A percentile compares a stretch with the other conserved stretches of the same genome.
Evolutionary conservation across 2,797 vertebrate species (phyloP).

Genomic region (Sitta carolinensis): DNA sequence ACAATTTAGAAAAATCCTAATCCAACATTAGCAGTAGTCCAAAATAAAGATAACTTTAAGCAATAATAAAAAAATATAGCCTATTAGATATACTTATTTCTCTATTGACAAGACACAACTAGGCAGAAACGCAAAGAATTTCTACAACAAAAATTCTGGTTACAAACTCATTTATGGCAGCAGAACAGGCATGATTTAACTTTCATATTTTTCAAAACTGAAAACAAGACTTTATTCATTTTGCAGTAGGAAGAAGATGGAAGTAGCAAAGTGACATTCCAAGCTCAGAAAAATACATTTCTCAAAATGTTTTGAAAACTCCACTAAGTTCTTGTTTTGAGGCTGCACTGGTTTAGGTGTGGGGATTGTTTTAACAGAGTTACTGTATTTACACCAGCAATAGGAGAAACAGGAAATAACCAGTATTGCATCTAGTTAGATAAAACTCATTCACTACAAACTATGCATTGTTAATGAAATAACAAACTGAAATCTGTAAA

Average conservation of each 20-base stretch:
- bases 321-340: neutral
- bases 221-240: neutral
- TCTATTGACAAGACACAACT: neutral
- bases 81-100: neutral
- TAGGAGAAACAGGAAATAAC: neutral
- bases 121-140: neutral
- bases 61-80: neutral
- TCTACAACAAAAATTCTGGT: neutral
- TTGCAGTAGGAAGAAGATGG: neutral
- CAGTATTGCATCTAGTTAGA: neutral
- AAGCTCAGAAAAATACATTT: neutral
- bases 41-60: neutral
- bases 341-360: neutral
- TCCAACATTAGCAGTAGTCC: neutral
- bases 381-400: neutral
- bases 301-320: neutral
- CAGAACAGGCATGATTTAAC: neutral
- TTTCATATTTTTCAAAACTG: neutral
- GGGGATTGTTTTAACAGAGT: accelerated
- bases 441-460: neutral
- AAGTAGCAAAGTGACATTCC: neutral
- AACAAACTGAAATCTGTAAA: neutral
- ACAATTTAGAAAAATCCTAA: neutral
- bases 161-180: neutral
- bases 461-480: neutral